A percentile compares a stretch with the other conserved stretches of the same genome.
Conservation (phyloP, 2,888 invertebrate genomes). For the Scotopteryx bipunctaria region DNA sequence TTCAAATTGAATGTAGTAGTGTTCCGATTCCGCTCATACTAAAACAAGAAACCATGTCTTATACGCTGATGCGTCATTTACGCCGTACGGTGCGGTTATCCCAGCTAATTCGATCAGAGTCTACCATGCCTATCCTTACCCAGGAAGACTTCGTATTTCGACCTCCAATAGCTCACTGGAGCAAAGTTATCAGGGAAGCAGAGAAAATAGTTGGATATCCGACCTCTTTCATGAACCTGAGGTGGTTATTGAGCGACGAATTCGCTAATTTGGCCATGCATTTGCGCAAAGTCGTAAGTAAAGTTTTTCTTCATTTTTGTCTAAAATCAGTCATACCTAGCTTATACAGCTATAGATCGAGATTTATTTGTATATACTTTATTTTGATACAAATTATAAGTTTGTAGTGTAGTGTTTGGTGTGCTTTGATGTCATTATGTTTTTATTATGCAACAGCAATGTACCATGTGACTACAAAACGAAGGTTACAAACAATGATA, state of each 20-base stretch:
- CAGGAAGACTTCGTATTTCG: slow-evolving; percentile 74
- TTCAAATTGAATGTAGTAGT: slow-evolving; percentile 49
- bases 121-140: slow-evolving; percentile 69
- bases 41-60: slow-evolving; percentile 60
- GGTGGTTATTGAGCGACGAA: slow-evolving; percentile 85
- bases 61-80: slow-evolving; percentile 67
- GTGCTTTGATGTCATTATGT: background rate
- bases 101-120: slow-evolving; percentile 66
- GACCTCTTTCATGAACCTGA: slow-evolving; percentile 81
- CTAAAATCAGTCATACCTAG: background rate
- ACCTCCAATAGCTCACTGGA: slow-evolving; percentile 74
- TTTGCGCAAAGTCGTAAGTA: slow-evolving; percentile 70
- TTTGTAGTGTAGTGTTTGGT: too few species aligned
- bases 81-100: slow-evolving; percentile 63
- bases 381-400: too few species aligned
- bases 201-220: slow-evolving; percentile 81
- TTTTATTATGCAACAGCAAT: slow-evolving; percentile 21
- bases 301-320: background rate
- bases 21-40: slow-evolving; percentile 29
- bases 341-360: too few species aligned
- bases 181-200: slow-evolving; percentile 70
- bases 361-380: too few species aligned
- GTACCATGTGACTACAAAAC: slow-evolving; percentile 19
- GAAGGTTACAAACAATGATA: slow-evolving; percentile 15
- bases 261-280: slow-evolving; percentile 83